phyloP scores from a whole-genome alignment of 1,140 invertebrate species.

The Battus philenor region DNA sequence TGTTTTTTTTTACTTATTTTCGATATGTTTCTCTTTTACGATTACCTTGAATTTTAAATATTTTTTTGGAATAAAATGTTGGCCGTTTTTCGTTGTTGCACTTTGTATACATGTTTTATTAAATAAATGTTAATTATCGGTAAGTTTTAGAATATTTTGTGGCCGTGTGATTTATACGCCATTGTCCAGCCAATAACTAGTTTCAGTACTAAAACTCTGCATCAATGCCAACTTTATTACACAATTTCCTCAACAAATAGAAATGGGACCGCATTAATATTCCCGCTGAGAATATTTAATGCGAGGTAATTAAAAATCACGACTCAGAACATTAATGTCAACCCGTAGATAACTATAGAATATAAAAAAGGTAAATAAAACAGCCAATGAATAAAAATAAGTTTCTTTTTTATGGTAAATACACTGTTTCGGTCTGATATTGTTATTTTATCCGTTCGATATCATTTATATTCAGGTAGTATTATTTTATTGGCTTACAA shows the following conservation, averaged over 20 bases:
- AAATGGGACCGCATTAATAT: constrained; percentile 9
- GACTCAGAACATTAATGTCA: constrained; percentile 20
- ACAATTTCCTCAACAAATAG: constrained; percentile 2
- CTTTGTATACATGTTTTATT: no score
- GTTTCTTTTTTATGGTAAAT: constrained; percentile 5
- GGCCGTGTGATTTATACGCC: neutral
- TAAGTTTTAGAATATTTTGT: no score
- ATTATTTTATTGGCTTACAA: no score
- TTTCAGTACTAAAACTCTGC: neutral
- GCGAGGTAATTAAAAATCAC: constrained; percentile 16
- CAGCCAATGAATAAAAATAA: constrained; percentile 16
- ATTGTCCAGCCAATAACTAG: constrained; percentile 2
- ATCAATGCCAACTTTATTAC: constrained; percentile 3
- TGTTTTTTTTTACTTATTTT: no score
- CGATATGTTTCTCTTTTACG: no score
- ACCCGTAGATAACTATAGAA: constrained; percentile 9
- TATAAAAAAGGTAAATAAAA: constrained; percentile 19
- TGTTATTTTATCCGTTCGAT: no score
- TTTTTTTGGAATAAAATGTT: no score
- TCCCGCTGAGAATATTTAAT: constrained; percentile 9
- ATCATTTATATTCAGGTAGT: no score
- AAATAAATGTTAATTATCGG: no score
- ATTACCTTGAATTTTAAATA: no score
- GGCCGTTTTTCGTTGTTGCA: no score
- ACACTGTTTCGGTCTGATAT: neutral